Conservation (phyloP, 2,888 invertebrate genomes). For the Synergus japonicus region DNA sequence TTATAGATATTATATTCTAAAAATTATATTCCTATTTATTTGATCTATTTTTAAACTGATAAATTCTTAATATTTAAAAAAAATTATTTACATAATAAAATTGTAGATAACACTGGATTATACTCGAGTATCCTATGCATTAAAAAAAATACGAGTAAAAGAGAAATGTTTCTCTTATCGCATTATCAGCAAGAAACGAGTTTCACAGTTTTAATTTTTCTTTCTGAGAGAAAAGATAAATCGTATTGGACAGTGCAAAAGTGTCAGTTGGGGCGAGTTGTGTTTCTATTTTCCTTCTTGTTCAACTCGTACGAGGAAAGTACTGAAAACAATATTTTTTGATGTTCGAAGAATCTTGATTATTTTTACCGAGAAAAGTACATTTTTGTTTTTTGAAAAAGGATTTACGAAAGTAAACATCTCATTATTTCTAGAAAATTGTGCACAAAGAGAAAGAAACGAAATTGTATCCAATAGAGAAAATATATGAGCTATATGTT, state of each 20-base stretch:
- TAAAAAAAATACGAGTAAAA: not conserved
- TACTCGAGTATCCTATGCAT: not conserved
- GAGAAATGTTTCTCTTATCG: slow-evolving; percentile 10
- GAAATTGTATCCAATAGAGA: not conserved
- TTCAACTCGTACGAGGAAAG: not conserved
- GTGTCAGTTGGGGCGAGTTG: slow-evolving; percentile 71
- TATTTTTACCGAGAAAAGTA: not conserved
- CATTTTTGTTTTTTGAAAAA: not conserved
- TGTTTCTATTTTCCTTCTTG: slow-evolving; percentile 50
- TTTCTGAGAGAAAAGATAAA: slow-evolving; percentile 50
- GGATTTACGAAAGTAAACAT: not conserved
- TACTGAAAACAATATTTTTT: not conserved
- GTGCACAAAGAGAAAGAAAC: not conserved
- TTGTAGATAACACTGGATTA: not conserved
- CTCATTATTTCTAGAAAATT: not conserved
- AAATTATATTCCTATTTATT: not conserved
- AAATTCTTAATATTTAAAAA: no score
- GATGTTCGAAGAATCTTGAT: not conserved
- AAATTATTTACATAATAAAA: no score
- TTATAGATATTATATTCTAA: no score
- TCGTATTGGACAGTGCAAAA: slow-evolving; percentile 50
- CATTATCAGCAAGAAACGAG: not conserved
- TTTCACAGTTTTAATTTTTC: slow-evolving; percentile 7
- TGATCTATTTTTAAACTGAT: not conserved
- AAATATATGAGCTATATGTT: not conserved